Base-by-base conservation (phyloP, 2,797 vertebrate species). In the Lepus townsendii region DNA sequence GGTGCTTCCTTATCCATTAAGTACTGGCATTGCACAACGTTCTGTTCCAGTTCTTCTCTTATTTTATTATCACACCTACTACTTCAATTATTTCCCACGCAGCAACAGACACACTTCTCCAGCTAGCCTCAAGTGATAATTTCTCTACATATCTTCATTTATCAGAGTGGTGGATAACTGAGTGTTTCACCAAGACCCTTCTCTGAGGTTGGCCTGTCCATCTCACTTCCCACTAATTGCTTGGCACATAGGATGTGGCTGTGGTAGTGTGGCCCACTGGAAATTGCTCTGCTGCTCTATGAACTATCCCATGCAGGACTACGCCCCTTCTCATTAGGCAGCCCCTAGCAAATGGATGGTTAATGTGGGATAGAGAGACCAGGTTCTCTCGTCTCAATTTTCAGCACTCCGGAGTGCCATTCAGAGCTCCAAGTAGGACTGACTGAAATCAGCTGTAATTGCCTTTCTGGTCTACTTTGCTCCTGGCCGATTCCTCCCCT, bases 211-310 rank as follows among this genome's bases (percentile, higher is more conserved):
- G 27, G 27, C 1, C 19, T 7, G 10, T 10, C 54, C n/a, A 82
- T 35, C 14, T 10, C 8, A 63, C 73, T 82, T 26, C 17, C 50
- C 6, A 30, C 9, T 27, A 3, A 35, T 16, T 57, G 16, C 52
- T 38, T 26, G 17, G 3, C 32, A n/a, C 22, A 68, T 16, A 0
- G 1, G 4, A 24, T 27, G 17, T 47, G 7, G 77, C 0, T 0
- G 27, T 57, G 26, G n/a, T 2, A 91, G 12, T 62, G n/a, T 19
- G 60, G 10, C 27, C n/a, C 16, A 14, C 13, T 71, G 19, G 5
- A 90, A 73, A 54, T 12, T 69, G 2, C 13, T 42, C 17, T 69
- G 7, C 4, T 80, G 20, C 4, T 47, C 42, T 76, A n/a, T 60
- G n/a, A 75, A 79, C 16, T 38, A 5, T 2, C 65, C 10, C 38